Evolutionary conservation across 2,113 vertebrate species (phyloP).

Genomic region (Genyomyrus donnyi): DNA sequence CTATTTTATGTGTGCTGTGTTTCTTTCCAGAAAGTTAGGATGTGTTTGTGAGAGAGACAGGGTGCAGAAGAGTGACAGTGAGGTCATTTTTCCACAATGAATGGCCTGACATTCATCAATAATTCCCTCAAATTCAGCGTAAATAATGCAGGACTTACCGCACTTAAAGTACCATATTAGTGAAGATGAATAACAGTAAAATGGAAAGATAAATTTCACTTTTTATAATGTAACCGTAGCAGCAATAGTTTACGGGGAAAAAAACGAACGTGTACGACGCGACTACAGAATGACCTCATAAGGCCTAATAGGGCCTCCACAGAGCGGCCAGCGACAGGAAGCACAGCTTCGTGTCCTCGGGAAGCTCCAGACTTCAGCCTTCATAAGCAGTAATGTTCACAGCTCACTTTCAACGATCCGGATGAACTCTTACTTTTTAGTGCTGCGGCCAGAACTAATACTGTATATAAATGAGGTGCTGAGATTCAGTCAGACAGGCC

Average conservation of each 20-base stretch:
- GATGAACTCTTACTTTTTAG: neutral
- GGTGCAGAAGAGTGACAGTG: too few species aligned
- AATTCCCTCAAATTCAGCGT: neutral
- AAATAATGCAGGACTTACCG: neutral
- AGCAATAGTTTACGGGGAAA: neutral
- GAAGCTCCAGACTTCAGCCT: neutral
- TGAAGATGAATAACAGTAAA: neutral
- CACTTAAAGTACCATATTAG: neutral
- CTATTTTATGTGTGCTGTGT: too few species aligned
- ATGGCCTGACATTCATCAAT: neutral
- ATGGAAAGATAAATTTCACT: neutral
- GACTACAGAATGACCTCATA: neutral
- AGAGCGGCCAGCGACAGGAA: neutral
- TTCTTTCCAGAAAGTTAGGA: too few species aligned
- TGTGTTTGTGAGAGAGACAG: too few species aligned
- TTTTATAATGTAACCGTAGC: neutral
- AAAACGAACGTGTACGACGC: neutral
- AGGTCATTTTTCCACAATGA: neutral
- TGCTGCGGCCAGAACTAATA: neutral
- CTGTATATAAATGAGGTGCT: neutral
- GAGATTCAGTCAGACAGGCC: neutral
- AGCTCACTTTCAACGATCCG: neutral
- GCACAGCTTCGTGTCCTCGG: neutral
- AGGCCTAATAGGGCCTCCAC: neutral
- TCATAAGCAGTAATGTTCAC: neutral